Percentiles rank a stretch among this genome's conserved stretches.
phyloP scores from a whole-genome alignment of 2,113 vertebrate genomes.

The Burhinus bistriatus region DNA sequence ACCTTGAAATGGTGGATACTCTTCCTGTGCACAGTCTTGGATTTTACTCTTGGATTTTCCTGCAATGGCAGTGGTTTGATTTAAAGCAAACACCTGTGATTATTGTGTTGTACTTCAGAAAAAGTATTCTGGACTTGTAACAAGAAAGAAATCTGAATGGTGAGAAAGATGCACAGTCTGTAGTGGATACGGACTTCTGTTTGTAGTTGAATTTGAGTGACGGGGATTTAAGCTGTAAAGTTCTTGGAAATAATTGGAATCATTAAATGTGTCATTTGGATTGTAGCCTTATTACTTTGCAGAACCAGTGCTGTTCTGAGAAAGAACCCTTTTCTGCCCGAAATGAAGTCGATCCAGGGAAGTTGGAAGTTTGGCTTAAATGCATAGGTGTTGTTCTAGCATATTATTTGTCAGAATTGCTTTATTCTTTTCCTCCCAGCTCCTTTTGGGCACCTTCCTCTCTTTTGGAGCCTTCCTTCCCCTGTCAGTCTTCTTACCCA shows the following conservation, averaged over 20 bases:
- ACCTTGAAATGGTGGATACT: background rate
- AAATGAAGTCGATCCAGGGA: background rate
- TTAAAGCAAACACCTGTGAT: background rate
- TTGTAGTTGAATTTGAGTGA: background rate
- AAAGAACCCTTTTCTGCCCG: background rate
- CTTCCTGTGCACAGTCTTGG: background rate
- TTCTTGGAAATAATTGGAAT: background rate
- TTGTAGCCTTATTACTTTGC: background rate
- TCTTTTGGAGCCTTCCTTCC: background rate
- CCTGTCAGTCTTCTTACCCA: fast-evolving
- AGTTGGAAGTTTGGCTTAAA: background rate
- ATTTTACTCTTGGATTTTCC: background rate
- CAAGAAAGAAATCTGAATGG: background rate
- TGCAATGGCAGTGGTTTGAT: background rate
- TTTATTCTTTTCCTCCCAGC: background rate
- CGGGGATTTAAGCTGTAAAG: background rate
- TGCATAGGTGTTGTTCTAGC: background rate
- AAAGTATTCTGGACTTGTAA: background rate
- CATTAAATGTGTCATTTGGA: background rate
- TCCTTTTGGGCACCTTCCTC: background rate
- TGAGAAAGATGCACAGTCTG: background rate
- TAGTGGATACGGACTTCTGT: background rate
- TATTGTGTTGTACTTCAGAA: background rate
- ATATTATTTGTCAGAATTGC: background rate
- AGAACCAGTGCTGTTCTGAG: background rate